Conservation (phyloP, 2,888 invertebrate genomes). For the Phrixothrix hirtus region DNA sequence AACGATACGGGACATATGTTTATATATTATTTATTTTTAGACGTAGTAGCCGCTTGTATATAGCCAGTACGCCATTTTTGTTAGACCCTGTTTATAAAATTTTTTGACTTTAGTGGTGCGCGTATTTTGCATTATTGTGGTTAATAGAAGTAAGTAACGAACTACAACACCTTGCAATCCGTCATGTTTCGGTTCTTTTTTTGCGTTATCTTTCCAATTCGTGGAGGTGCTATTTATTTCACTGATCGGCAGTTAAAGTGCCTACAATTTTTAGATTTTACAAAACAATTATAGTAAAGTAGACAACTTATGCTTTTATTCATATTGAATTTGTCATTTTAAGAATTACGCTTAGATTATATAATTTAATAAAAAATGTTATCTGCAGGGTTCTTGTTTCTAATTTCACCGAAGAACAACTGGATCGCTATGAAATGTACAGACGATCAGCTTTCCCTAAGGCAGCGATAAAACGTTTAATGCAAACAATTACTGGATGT, state of each 20-base stretch:
- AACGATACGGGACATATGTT: too few species aligned
- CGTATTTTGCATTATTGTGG: too few species aligned
- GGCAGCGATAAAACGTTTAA: constrained; percentile 93
- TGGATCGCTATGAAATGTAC: constrained; percentile 99
- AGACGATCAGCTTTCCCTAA: constrained; percentile 96
- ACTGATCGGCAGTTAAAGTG: too few species aligned
- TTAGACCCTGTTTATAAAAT: too few species aligned
- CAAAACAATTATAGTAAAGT: too few species aligned
- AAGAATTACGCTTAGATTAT: neutral
- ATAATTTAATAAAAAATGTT: constrained; percentile 3
- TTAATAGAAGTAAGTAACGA: too few species aligned
- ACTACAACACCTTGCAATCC: too few species aligned
- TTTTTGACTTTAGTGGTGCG: too few species aligned
- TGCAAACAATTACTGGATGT: constrained; percentile 97
- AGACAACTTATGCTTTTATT: neutral
- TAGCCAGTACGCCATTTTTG: too few species aligned
- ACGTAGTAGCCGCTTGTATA: too few species aligned
- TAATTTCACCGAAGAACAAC: constrained; percentile 97
- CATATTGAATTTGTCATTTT: neutral
- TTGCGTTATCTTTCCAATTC: neutral
- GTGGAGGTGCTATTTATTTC: neutral
- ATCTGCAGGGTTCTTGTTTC: constrained; percentile 88
- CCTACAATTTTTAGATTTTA: too few species aligned
- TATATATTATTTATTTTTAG: too few species aligned
- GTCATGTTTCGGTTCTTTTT: neutral